Evolutionary conservation across 2,797 vertebrate genomes (phyloP), one percentile per base, ranked within the genome.

Genomic region (Anguilla megastoma): DNA sequence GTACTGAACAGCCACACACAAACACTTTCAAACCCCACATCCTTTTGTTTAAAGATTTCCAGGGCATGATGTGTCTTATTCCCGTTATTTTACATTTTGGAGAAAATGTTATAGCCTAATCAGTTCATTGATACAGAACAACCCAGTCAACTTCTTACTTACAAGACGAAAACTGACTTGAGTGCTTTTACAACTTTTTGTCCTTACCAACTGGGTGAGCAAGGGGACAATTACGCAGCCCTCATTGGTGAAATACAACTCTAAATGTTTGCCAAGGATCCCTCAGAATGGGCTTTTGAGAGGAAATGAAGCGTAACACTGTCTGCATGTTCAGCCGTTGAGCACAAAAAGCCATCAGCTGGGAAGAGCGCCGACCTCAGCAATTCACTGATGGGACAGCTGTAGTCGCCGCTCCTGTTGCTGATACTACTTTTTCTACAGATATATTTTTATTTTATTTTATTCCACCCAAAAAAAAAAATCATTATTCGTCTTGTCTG

Each of bases 291-390:
- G 41, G 85, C 84, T 86, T 58, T 82, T 60, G 71, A 71, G 30
- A n/a, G 8, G 0, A 48, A 30, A 79, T 86, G 86, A 76, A 84
- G 54, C 76, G 66, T 27, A 82, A 89, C 88, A 79, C 87, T 69
- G 80, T 3, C 83, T 54, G 85, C 85, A 0, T 24, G 79, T 50
- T 90, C 86, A 85, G 63, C 86, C 85, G 86, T 86, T 87, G 74
- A n/a, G 86, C 89, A 89, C 85, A 87, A 87, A 90, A 85, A 90
- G 91, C 87, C 92, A 90, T 91, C 30, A 87, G 93, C 89, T 84
- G 24, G 14, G 92, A 93, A 93, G 93, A 92, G 92, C 18, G 89
- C 84, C 52, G 27, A 71, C 87, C 91, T 94, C 92, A 92, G 93
- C 92, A 90, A 87, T 69, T 86, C 30, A 18, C 79, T 74, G 83